Percentiles rank a stretch among this genome's conserved stretches.
phyloP scores from a whole-genome alignment of 2,113 vertebrate genomes.

The Pitta sordida region DNA sequence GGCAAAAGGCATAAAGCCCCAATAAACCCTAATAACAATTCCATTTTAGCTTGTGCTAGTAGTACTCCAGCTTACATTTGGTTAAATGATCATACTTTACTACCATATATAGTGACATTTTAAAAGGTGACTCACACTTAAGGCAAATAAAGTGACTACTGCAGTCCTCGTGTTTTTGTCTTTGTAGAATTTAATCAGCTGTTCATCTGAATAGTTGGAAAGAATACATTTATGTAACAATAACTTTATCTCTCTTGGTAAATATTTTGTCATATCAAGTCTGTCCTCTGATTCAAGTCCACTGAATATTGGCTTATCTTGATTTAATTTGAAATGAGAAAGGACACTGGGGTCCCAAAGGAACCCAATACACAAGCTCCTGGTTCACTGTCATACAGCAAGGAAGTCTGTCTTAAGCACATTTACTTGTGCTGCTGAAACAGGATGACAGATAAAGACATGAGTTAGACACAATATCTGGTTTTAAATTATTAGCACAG shows the following conservation, averaged over 20 bases:
- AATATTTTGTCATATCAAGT: background rate
- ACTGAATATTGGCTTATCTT: background rate
- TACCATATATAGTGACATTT: background rate
- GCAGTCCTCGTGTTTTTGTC: background rate
- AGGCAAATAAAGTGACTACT: background rate
- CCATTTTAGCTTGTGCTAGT: background rate
- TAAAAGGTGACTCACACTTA: background rate
- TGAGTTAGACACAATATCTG: background rate
- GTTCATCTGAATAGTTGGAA: constrained; percentile 19
- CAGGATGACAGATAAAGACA: background rate
- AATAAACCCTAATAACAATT: background rate
- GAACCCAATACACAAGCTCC: background rate
- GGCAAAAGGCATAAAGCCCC: background rate
- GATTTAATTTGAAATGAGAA: background rate
- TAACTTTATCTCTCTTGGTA: background rate
- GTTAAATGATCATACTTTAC: background rate
- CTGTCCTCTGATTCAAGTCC: background rate
- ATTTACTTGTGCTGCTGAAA: background rate
- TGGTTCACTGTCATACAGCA: background rate
- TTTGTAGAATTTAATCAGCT: constrained; percentile 3
- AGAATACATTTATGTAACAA: background rate
- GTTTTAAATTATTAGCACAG: background rate
- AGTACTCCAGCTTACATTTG: background rate
- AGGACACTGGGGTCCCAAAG: background rate
- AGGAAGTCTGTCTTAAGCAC: background rate